Evolutionary conservation across 2,888 invertebrate species (phyloP), one percentile per base, ranked within the genome.

Genomic region (Phania funesta): DNA sequence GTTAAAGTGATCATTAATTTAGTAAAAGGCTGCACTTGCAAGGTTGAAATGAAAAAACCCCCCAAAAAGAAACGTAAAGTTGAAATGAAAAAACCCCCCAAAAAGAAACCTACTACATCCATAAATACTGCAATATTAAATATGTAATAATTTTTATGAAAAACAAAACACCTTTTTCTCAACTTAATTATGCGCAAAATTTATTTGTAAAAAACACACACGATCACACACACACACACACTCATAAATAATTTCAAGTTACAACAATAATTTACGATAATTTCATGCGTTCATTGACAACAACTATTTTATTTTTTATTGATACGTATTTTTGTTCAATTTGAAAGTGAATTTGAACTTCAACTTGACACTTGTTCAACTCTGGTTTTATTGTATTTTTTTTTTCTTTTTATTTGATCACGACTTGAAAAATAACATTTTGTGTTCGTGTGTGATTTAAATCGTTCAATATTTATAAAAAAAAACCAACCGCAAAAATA

Each of bases 281-380:
- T 24, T 46, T 46, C 13, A 41, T 32, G 32, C 54, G 64, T 74
- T 74, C 64, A 74, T 65, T 74, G 64, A 46, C 64, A 56, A 65
- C 44, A 38, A 46, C 24, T 32, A n/a, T 65, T 73, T 29, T n/a
- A 58, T 18, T 68, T 48, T 26, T 64, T 35, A 35, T 35, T 8
- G 18, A 16, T 13, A 18, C 16, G 16, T 44, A 16, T 44, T 7
- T 44, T 44, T 44, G 38, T 41, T 35, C 6, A 35, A 60, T 52
- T 68, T 62, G 60, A 76, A 76, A 68, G 76, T 76, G 26, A 76
- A 20, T 76, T 71, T 71, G 65, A 76, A 67, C 80, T 76, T 77
- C 67, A 77, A 77, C 65, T 81, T 77, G 81, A 73, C 73, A 50
- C 62, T 77, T 77, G 60, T 77, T 81, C 32, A 77, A 81, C 46